Base-by-base conservation (phyloP, 2,888 invertebrate species). In the Beris morrisii region DNA sequence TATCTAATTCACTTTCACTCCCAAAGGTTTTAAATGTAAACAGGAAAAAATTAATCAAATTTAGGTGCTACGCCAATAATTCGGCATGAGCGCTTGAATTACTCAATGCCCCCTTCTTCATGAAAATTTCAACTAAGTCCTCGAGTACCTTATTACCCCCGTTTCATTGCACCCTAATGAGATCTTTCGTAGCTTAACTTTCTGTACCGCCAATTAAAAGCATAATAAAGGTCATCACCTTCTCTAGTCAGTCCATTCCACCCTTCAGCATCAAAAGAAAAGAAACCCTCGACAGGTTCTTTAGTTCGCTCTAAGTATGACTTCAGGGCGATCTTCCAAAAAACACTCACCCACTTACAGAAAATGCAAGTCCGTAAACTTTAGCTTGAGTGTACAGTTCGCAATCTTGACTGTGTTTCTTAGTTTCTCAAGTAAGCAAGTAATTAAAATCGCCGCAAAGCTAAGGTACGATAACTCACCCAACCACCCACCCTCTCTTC, bases 281-380 rank as follows among this genome's bases (percentile, higher is more conserved):
- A 52, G 22, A 52, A 13, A 11, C 22, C 3, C 46, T 46, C n/a
- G 46, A 52, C 5, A 22, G 2, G 22, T 52, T 52, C 52, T 3
- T 52, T 52, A 52, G 52, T 28, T 22, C 13, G 7, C 22, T 52
- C 52, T 9, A 22, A 13, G 5, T 22, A 12, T 12, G 5, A 22
- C 7, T 28, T 9, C 15, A 12, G 11, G 22, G 52, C 13, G 7
- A 28, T 22, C 13, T 7, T 13, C 11, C 22, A 2, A 32, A 55
- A 52, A 32, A 31, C 15, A 12, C 31, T 4, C 38, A 6, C 15
- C 44, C 12, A 30, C 28, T 58, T 5, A 11, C 45, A 45, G 28
- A 56, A 56, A n/a, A n/a, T 56, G 43, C 56, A 56, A 43, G 56
- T 56, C 43, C 22, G 31, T 43, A 56, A 56, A 56, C 56, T 43